Percentiles rank a stretch among this genome's conserved stretches.
These are phyloP conservation scores for Plusia festucae DNA, from an alignment of 2,888 invertebrate genomes.

Conservation along the genomic window DNA sequence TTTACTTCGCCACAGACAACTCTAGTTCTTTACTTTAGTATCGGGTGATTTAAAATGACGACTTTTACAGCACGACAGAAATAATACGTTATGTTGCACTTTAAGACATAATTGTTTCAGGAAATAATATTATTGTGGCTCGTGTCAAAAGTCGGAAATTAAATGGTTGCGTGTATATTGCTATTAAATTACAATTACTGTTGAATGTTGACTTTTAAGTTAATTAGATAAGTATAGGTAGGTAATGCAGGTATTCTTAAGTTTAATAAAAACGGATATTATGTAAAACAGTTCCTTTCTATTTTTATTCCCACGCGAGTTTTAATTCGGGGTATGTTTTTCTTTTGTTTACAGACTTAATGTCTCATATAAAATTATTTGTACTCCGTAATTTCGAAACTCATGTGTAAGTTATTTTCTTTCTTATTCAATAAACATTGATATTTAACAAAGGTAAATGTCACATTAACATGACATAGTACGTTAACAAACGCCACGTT, in stretches of 20 bases:
- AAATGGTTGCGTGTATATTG: slow-evolving; percentile 2
- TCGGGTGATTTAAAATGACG: slow-evolving; percentile 64
- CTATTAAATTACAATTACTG: slow-evolving; percentile 8
- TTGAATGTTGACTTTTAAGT: not conserved
- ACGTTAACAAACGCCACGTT: not conserved
- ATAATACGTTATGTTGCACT: slow-evolving; percentile 30
- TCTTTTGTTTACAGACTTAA: not conserved
- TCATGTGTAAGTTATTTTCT: too few relatives aligned
- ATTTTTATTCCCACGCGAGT: not conserved
- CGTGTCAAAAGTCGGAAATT: slow-evolving; percentile 33
- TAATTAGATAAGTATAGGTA: slow-evolving; percentile 1
- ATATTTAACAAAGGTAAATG: not conserved
- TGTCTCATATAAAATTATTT: too few relatives aligned
- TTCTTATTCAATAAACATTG: too few relatives aligned
- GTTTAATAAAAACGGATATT: not conserved
- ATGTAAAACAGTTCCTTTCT: slow-evolving; percentile 2
- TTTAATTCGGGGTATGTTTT: not conserved
- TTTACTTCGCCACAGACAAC: not conserved
- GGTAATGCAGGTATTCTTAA: too few relatives aligned
- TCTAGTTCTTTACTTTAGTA: not conserved
- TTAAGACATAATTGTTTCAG: slow-evolving; percentile 22
- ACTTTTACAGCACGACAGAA: slow-evolving; percentile 44
- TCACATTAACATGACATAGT: not conserved
- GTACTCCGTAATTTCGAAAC: too few relatives aligned
- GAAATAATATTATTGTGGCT: slow-evolving; percentile 26